Conservation (phyloP, 2,888 invertebrate species). For the Ethmia dodecea region DNA sequence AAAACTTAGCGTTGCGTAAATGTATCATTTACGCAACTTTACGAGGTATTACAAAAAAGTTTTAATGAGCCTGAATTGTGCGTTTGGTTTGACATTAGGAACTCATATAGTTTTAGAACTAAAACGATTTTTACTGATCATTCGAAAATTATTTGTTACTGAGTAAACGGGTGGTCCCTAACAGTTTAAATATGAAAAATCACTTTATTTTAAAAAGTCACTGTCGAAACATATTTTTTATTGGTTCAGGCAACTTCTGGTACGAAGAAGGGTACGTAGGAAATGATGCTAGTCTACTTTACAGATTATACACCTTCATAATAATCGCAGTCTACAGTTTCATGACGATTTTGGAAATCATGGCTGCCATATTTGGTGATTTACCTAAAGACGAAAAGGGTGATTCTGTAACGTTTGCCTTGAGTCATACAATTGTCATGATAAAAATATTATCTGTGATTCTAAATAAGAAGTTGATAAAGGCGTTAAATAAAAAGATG, state of each 20-base stretch:
- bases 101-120: no score
- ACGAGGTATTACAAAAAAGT: no score
- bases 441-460: slow-evolving; percentile 51
- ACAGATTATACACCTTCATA: slow-evolving; percentile 33
- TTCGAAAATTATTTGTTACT: no score
- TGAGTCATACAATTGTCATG: slow-evolving; percentile 58
- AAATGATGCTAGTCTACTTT: slow-evolving; percentile 40
- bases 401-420: slow-evolving; percentile 54
- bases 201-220: slow-evolving; percentile 43
- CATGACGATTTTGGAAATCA: slow-evolving; percentile 56
- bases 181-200: slow-evolving; percentile 42
- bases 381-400: slow-evolving; percentile 59
- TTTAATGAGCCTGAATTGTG: no score
- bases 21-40: no score
- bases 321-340: slow-evolving; percentile 42
- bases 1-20: no score
- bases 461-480: slow-evolving; percentile 41
- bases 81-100: no score
- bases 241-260: slow-evolving; percentile 64
- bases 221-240: slow-evolving; percentile 42
- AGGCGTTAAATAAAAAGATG: slow-evolving; percentile 43
- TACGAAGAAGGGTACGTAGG: slow-evolving; percentile 42
- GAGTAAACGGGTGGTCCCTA: no score
- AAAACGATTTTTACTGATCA: no score
- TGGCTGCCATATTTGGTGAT: slow-evolving; percentile 46